Evolutionary conservation across 2,888 invertebrate species (phyloP), one percentile per base, ranked within the genome.

Genomic region (Hirtodrosophila cameraria): DNA sequence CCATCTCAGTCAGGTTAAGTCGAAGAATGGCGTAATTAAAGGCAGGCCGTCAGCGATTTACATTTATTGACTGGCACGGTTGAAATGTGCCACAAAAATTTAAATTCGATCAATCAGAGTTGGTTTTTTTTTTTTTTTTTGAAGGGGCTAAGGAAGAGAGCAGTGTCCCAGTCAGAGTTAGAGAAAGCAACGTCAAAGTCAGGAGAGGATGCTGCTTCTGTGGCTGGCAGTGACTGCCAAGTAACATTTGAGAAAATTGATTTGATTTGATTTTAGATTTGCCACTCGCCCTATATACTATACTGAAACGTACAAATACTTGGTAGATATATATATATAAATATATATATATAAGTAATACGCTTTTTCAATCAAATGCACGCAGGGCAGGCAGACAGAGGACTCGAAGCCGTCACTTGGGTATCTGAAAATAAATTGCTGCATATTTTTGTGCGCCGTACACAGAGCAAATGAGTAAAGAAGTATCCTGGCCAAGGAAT

Each of bases 201-300:
- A 50, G 49, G 46, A 55, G 61, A 49, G 55, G 53, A 18, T 42
- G 54, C 12, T 39, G 39, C 49, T 23, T 49, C 57, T 57, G 70
- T 25, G 64, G 57, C 72, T 72, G 82, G 41, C 50, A 54, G 31
- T 52, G 70, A 45, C 82, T 75, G 73, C 66, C 77, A 70, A 75
- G 81, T 69, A 78, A 71, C 81, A 71, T 82, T 81, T 84, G 79
- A 69, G 81, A 75, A 81, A 81, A 81, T 81, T 81, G 75, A 81
- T 81, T 81, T 84, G 84, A 81, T 81, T 81, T 81, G 82, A 84
- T 81, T 81, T 81, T 78, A 84, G 81, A 84, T 84, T 81, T 84
- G 75, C 82, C 79, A 75, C 74, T 74, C 85, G 75, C 66, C 70
- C 69, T 63, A 65, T 63, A 75, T 64, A 55, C 11, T 49, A 46